Base-by-base conservation (phyloP, 1,140 invertebrate species). In the Teleopsis dalmanni region DNA sequence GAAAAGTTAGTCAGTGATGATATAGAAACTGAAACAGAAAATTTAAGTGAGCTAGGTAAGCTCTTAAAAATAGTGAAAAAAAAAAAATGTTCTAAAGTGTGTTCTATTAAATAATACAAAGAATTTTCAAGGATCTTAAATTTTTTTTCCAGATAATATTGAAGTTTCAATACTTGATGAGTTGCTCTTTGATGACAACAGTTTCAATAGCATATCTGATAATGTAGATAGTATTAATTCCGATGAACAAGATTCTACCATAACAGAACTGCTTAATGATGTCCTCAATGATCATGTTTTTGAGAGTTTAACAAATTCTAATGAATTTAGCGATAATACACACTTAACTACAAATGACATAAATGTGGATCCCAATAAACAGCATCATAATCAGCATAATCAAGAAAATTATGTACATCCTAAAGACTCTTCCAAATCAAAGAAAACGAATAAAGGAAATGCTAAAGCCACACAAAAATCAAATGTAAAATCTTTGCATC, bases 401-500 rank as follows among this genome's bases (percentile, higher is more conserved):
- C 21, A 21, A 10, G 29, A 37, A n/a, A 14, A 16, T 3, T 27
- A 25, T 6, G 22, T 29, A 4, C 13, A 16, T 16, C 25, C 36
- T 16, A 16, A 36, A 6, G 23, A 29, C 9, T 40, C 27, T 3
- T 33, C 42, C 9, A 5, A 19, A 16, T 23, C 38, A 0, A 6
- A 14, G 10, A 27, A 1, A 0, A 19, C 11, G 9, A 5, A 8
- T 9, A 25, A n/a, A 21, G 29, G 29, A 40, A 37, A 33, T 19
- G 41, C 9, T 18, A 14, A n/a, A n/a, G n/a, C n/a, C n/a, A n/a
- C n/a, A n/a, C n/a, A n/a, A n/a, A n/a, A n/a, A n/a, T n/a, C n/a
- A n/a, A n/a, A n/a, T n/a, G n/a, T 18, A 11, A 51, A 56, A 21
- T 64, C 59, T 0, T 27, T 58, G 22, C 54, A 56, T n/a, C 60